These are phyloP conservation scores for Brenthis hecate DNA, from an alignment of 2,888 invertebrate genomes.

Conservation along the genomic window DNA sequence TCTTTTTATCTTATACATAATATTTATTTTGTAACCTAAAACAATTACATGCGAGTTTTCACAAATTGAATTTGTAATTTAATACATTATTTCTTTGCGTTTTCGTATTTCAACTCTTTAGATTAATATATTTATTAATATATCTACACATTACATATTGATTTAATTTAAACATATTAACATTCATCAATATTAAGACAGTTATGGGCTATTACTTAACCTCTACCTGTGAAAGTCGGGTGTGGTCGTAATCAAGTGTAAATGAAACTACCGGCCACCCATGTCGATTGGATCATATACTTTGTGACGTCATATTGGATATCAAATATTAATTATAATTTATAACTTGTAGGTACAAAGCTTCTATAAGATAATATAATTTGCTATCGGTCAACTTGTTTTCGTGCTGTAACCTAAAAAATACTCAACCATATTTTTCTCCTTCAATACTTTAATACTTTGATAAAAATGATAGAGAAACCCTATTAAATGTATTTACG, in stretches of 20 bases:
- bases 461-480: no score
- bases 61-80: no score
- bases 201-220: slow-evolving; percentile 32
- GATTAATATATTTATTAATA: neutral
- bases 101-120: neutral
- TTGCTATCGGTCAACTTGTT: no score
- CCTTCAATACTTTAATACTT: no score
- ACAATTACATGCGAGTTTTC: no score
- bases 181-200: slow-evolving; percentile 20
- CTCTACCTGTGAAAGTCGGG: slow-evolving; percentile 29
- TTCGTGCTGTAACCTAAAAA: no score
- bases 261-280: slow-evolving; percentile 28
- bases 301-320: slow-evolving; percentile 9
- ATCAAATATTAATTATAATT: neutral
- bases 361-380: no score
- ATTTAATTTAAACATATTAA: slow-evolving; percentile 8
- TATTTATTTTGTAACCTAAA: neutral
- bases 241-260: slow-evolving; percentile 23
- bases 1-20: slow-evolving; percentile 7
- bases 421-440: no score
- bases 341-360: neutral
- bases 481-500: no score
- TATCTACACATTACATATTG: no score
- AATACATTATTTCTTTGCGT: neutral
- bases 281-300: slow-evolving; percentile 15